A percentile compares a stretch with the other conserved stretches of the same genome.
Conservation (phyloP, 1,140 invertebrate genomes). For the Aphidius gifuensis region DNA sequence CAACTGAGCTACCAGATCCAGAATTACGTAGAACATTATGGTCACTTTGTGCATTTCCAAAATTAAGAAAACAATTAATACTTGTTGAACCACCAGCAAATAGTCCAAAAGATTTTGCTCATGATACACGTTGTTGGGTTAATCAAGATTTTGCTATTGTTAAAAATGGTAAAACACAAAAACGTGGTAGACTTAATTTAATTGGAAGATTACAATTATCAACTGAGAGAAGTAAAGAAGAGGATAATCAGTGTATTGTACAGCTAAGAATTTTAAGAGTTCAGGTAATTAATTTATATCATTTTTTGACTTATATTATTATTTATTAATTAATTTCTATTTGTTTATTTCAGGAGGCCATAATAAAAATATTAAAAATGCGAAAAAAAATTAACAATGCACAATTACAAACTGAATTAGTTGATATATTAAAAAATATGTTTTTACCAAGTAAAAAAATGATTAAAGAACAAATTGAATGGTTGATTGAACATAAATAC, state of each 20-base stretch:
- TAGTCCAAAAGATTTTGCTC: conserved; percentile 89
- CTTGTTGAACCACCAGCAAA: conserved; percentile 75
- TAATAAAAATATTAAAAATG: conserved; percentile 99
- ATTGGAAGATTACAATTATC: conserved; percentile 92
- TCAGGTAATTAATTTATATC: conserved; percentile 55
- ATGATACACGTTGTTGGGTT: conserved; percentile 92
- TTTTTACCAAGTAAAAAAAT: conserved; percentile 98
- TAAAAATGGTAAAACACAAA: conserved; percentile 94
- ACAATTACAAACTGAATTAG: conserved; percentile 92
- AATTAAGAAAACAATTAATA: conserved; percentile 90
- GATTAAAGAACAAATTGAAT: conserved; percentile 99
- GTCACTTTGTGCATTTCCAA: conserved; percentile 96
- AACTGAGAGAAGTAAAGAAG: conserved; percentile 92
- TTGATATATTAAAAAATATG: conserved; percentile 99
- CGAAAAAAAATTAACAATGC: conserved; percentile 90
- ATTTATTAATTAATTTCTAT: conserved; percentile 16
- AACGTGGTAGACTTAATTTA: conserved; percentile 89
- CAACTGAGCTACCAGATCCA: conserved; percentile 94
- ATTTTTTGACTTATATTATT: too few species aligned
- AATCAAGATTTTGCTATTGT: conserved; percentile 93
- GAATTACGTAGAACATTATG: conserved; percentile 95
- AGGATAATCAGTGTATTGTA: conserved; percentile 96
- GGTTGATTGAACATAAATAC: conserved; percentile 98
- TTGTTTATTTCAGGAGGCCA: conserved; percentile 74
- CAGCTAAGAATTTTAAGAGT: conserved; percentile 89